Base-by-base conservation (phyloP, 1,140 invertebrate species). In the Ericerus pela region DNA sequence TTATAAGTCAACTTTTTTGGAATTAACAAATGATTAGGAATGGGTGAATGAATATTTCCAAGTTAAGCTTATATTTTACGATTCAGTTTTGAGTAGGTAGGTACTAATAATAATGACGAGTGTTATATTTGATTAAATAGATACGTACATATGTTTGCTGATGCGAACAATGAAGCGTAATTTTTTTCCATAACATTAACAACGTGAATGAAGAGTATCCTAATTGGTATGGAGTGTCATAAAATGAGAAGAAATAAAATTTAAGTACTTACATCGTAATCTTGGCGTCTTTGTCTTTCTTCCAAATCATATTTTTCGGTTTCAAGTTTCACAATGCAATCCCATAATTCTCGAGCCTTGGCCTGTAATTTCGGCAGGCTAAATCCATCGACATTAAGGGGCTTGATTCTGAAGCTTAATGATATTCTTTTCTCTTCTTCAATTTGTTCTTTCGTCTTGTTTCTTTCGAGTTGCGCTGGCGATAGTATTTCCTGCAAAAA, bases 261-360 rank as follows among this genome's bases (percentile, higher is more conserved):
- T 24, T 3, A 6, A 33, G 29, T 30, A 78, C 87, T 87, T 72
- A 98, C 95, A 78, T 99, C 96, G 72, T 98, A 98, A 72, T 98
- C 94, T 76, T 99, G 95, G 69, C 93, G 84, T 77, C 98, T 97
- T 73, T 95, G 92, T 72, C 92, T 85, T 76, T 98, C 92, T 75
- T 97, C 95, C 72, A 98, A 81, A 77, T 99, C 96, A 75, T 98
- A 99, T 72, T 99, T 98, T 72, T 98, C 94, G 64, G 93, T 94
- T 79, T 97, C 94, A 63, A 99, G 79, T 73, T 91, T 89, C 65
- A 95, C 80, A 67, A 99, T 95, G 62, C 80, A 76, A 58, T 95
- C 86, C 87, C 95, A 96, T 59, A 99, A 76, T 70, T 98, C 93
- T 59, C 79, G 77, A 37, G 94, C 94, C 73, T 96, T 97, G 63